These are phyloP conservation scores for Daboia siamensis DNA, from an alignment of 2,113 vertebrate genomes.

Conservation along the genomic window DNA sequence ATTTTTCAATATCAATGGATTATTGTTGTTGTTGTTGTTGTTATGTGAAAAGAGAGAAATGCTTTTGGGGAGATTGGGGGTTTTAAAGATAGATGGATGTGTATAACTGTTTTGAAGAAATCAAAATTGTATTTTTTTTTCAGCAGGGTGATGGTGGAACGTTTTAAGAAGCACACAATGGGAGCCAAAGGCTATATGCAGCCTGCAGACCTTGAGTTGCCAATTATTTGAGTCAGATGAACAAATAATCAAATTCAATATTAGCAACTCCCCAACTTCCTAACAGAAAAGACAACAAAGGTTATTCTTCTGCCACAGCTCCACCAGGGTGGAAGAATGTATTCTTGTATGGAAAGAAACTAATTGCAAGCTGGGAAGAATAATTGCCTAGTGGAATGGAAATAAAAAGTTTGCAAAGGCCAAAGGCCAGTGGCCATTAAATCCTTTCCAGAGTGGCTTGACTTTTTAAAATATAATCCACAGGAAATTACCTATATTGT, in stretches of 20 bases:
- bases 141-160: not conserved
- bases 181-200: not conserved
- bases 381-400: not conserved
- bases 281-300: not conserved
- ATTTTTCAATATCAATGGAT: not conserved
- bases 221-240: not conserved
- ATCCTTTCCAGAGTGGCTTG: not conserved
- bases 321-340: not conserved
- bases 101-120: not conserved
- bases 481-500: not conserved
- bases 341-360: not conserved
- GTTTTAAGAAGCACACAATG: not conserved
- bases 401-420: not conserved
- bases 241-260: not conserved
- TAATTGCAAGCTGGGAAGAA: not conserved
- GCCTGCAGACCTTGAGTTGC: not conserved
- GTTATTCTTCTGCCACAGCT: not conserved
- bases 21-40: not conserved
- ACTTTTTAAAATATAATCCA: not conserved
- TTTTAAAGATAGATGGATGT: not conserved
- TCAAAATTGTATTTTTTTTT: not conserved
- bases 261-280: not conserved
- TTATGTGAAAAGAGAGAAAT: not conserved
- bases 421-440: conserved; percentile 6
- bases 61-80: not conserved